Evolutionary conservation across 2,797 vertebrate genomes (phyloP), one percentile per base, ranked within the genome.

Genomic region (Neomorphus geoffroyi): DNA sequence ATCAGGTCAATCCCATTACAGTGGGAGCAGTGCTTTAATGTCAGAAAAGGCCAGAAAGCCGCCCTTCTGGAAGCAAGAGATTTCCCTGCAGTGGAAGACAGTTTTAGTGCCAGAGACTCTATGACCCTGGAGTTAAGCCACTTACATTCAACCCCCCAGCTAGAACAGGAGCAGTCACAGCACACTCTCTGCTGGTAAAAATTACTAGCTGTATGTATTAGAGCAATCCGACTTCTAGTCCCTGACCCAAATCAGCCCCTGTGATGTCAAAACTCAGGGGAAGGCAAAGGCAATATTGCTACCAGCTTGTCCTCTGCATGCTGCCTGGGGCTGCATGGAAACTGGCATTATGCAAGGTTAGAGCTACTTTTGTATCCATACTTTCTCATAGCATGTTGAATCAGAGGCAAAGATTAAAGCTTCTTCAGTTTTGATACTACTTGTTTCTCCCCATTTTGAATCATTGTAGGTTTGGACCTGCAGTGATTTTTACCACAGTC

Each of bases 281-380:
- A 33, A 45, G 37, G 16, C 1, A 23, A 22, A 56, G 21, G 39
- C 32, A 45, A 10, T 2, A 13, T 21, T 64, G 18, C 30, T 83
- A n/a, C 33, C 5, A 9, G 8, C 35, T 67, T 2, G 2, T 32
- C 13, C 13, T 8, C 30, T 26, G 22, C 3, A 0, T 6, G 0
- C 27, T 66, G 24, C 35, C 21, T 15, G 43, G 18, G 9, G 5
- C 24, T 73, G 56, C 13, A 19, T 0, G 0, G 18, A 10, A 37
- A 32, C 18, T 4, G 32, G 17, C 51, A 37, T 18, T 1, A 0
- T 0, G 2, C 21, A 32, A 28, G 13, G 18, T 32, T 32, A 73
- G 48, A 73, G 19, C 26, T 54, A 3, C 37, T 72, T 51, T n/a
- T 24, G 35, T 21, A 45, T 17, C 30, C 12, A 1, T 30, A 3